Base-by-base conservation (phyloP, 1,140 invertebrate species). In the Drosophila lowei region DNA sequence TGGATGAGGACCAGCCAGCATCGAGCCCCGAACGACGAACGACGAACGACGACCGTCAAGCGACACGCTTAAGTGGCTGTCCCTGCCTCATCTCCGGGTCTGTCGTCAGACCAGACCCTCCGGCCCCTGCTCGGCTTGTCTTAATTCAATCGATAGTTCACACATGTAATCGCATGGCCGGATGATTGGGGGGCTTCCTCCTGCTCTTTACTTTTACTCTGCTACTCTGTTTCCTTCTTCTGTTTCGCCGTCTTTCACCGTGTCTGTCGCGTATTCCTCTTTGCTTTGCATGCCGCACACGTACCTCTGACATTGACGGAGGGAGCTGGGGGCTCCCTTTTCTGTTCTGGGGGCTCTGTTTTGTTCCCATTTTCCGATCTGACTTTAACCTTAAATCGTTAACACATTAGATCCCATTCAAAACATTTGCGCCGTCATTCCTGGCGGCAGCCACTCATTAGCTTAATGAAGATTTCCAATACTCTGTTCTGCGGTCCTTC, bases 131-230 rank as follows among this genome's bases (percentile, higher is more conserved):
- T 28, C 55, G 76, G 46, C 64, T 81, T 71, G 83, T 86, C 83
- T 86, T 86, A 86, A 88, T 88, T 86, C 83, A 86, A 86, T 86
- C 81, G 81, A 86, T 86, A 86, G 81, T 86, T 86, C 81, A 86
- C 81, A 86, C 81, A 86, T 86, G 81, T 86, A 86, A 86, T 86
- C 81, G 78, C 78, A 81, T 77, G 81, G 76, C 57, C 63, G 55
- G 50, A 67, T 76, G 72, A 76, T 76, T 86, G 84, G 83, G 81
- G 65, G 78, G 79, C 80, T 84, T 84, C 83, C 77, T 85, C 83
- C 81, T 86, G 65, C 71, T 72, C 72, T 76, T 47, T 56, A 67
- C 50, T 61, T 66, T 67, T 67, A 67, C 56, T 55, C 52, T 59
- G 42, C 15, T 47, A 16, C 61, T 54, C 42, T 58, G 23, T 18